Evolutionary conservation across 2,797 vertebrate genomes (phyloP), one percentile per base, ranked within the genome.

Genomic region (Discoglossus pictus): DNA sequence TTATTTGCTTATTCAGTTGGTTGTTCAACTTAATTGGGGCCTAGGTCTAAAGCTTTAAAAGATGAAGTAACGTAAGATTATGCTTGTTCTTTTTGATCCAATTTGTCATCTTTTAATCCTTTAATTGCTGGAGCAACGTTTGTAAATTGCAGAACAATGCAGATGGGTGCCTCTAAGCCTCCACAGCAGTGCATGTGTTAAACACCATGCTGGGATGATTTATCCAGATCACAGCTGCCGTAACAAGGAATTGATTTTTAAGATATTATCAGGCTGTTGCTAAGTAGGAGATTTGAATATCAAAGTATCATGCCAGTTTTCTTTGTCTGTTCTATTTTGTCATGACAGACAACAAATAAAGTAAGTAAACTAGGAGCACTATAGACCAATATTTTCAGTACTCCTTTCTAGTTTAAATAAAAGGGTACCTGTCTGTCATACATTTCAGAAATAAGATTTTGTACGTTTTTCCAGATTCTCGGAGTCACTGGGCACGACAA

Each of bases 181-280:
- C 52, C 53, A 24, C 66, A 54, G 66, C 34, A 10, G 6, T n/a
- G 50, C 9, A 46, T 39, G 66, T 44, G 59, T 69, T 69, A 69
- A 62, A 55, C 21, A 27, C 21, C 66, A 69, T 48, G 59, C 58
- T 69, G 58, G 27, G 58, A 62, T 62, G 59, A 55, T 62, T 69
- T 69, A 62, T 62, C 66, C 66, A 55, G 66, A 61, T 69, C 42
- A 12, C 66, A 61, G 31, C 31, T 55, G 48, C 23, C 31, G 50
- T 69, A 69, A 69, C 62, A 59, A 62, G 66, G 62, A 69, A 69
- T 55, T 61, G 58, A 69, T 69, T 68, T 55, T 61, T 61, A 17
- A 55, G 66, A 69, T 69, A 69, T 69, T 61, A 69, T 69, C 58
- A 47, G 59, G 47, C 43, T 62, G 59, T 54, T 31, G 44, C 38